Evolutionary conservation across 2,113 vertebrate species (phyloP).

Genomic region (Eulemur rufifrons): DNA sequence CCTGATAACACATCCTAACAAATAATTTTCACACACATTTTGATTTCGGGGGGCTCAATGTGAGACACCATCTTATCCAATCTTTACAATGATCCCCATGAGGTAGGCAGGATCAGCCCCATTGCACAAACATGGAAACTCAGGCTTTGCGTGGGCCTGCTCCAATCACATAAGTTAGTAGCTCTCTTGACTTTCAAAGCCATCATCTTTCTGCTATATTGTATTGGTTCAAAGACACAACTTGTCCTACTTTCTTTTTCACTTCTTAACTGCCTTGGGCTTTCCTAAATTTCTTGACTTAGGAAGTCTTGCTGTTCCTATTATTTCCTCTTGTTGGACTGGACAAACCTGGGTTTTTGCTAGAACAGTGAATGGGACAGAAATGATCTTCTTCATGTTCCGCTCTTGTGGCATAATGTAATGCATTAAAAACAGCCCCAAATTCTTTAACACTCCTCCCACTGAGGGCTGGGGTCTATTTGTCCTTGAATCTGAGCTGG

Average conservation of each 20-base stretch:
- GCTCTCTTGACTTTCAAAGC: neutral
- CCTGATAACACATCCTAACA: neutral
- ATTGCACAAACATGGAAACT: neutral
- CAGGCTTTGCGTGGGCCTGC: neutral
- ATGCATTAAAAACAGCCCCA: neutral
- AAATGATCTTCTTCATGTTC: neutral
- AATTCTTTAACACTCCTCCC: neutral
- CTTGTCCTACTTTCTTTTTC: neutral
- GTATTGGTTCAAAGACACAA: neutral
- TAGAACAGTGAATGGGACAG: neutral
- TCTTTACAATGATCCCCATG: neutral
- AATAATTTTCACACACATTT: neutral
- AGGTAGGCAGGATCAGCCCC: neutral
- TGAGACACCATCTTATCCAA: neutral
- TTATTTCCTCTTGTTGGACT: neutral
- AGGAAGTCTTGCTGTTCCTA: neutral
- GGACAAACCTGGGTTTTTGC: neutral
- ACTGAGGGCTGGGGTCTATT: neutral
- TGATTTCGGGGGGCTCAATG: neutral
- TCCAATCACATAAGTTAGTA: no score
- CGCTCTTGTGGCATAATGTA: neutral
- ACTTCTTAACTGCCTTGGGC: neutral
- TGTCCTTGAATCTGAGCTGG: neutral
- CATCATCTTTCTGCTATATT: neutral
- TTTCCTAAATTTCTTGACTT: neutral